Conservation (phyloP, 2,113 vertebrate species). For the Saguinus imperator region DNA sequence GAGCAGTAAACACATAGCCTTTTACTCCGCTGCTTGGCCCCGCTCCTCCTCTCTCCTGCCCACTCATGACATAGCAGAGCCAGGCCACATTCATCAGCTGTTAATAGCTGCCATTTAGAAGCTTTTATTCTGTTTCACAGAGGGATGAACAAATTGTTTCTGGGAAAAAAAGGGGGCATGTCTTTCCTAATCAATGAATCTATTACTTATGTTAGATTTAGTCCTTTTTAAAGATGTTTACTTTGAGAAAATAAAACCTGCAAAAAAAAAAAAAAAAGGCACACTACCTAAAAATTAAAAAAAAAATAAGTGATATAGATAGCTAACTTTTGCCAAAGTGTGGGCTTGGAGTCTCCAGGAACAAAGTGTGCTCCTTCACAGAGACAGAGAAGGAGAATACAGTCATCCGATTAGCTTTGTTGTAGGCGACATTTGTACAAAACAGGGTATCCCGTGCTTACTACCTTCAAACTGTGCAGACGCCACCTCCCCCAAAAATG, state of each 20-base stretch:
- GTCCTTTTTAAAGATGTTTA: neutral
- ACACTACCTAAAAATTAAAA: neutral
- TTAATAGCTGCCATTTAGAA: neutral
- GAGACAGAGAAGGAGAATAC: neutral
- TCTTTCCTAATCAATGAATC: neutral
- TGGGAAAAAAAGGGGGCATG: neutral
- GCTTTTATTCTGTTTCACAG: neutral
- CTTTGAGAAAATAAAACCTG: neutral
- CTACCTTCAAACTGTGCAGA: neutral
- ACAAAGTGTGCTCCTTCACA: neutral
- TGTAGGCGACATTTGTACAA: neutral
- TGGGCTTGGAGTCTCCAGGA: neutral
- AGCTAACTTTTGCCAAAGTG: accelerated
- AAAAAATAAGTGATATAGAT: neutral
- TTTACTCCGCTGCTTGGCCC: neutral
- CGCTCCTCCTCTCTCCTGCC: too few species aligned
- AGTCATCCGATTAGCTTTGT: neutral
- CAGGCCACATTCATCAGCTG: neutral
- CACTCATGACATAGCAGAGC: neutral
- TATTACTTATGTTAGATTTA: neutral
- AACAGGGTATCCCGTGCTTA: accelerated
- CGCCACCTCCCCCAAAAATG: neutral
- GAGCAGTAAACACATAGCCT: neutral
- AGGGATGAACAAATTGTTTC: neutral
- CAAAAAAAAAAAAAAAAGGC: neutral